Evolutionary conservation across 1,140 invertebrate genomes (phyloP), one percentile per base, ranked within the genome.

Genomic region (Drosophila sucinea): DNA sequence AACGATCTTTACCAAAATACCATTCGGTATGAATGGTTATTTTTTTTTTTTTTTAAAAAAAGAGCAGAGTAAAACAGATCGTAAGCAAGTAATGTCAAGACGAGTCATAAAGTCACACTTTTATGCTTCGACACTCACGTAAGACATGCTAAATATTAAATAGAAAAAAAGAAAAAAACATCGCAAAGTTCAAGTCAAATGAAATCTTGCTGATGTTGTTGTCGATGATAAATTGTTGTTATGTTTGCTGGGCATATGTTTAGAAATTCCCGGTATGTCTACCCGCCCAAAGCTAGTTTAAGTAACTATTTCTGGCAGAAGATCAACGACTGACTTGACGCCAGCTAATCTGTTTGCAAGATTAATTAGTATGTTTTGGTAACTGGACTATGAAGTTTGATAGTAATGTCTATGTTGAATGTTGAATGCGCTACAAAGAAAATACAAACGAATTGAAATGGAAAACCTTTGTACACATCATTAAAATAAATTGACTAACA

Each of bases 101-200:
- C n/a, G 47, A 70, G 79, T 73, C 73, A 61, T 74, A 87, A 86
- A 77, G 23, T 70, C 72, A 41, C 62, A 73, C 71, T 62, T 55
- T 77, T 66, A 73, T 73, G 57, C 74, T 61, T 68, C 66, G 61
- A 70, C 62, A 17, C 17, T 17, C 17, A 61, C 54, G 58, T 57
- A 62, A 71, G 60, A 79, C 64, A 69, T 57, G 83, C 83, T 86
- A 86, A 86, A 77, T 89, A 32, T 79, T 77, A 44, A 47, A 17
- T 17, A 17, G 17, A 17, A 17, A 17, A 17, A 17, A 17, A 17
- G 17, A 17, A 17, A 57, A 77, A 87, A 87, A 89, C 76, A 86
- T 51, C 60, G 55, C 54, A 64, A 67, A 57, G 66, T 60, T 40
- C 35, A 66, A 38, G 54, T 67, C 27, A 60, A 64, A 64, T 83